Conservation (phyloP, 2,888 invertebrate genomes). For the Caenorhabditis virilis region DNA sequence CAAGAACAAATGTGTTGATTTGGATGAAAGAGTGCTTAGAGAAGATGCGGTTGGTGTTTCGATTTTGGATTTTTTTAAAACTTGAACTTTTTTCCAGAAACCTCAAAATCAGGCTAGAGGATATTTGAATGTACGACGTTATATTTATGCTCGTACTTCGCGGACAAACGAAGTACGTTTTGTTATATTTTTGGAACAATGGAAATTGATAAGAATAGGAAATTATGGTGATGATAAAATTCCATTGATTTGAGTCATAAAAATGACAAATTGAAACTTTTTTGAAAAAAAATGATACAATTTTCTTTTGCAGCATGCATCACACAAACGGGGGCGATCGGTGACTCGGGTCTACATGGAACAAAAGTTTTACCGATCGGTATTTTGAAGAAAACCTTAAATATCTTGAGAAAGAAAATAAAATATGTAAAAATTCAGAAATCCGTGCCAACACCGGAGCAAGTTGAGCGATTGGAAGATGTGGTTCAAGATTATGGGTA, state of each 20-base stretch:
- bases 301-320: not conserved
- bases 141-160: slow-evolving; percentile 34
- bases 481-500: slow-evolving; percentile 21
- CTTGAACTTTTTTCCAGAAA: slow-evolving; percentile 6
- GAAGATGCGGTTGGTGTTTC: slow-evolving; percentile 15
- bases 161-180: slow-evolving; percentile 15
- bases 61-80: not conserved
- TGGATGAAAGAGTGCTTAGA: slow-evolving; percentile 16
- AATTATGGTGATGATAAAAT: not conserved
- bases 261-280: not conserved
- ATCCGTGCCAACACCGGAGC: slow-evolving; percentile 22
- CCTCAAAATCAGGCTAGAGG: slow-evolving; percentile 18
- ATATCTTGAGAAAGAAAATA: not conserved
- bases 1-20: slow-evolving; percentile 36
- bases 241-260: not conserved
- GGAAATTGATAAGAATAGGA: not conserved
- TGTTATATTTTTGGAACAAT: slow-evolving; percentile 1
- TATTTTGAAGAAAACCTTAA: not conserved
- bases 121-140: slow-evolving; percentile 24
- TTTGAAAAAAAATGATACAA: not conserved
- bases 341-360: slow-evolving; percentile 44
- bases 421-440: slow-evolving; percentile 20
- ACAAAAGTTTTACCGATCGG: slow-evolving; percentile 38
- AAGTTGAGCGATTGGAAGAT: slow-evolving; percentile 24
- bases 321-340: slow-evolving; percentile 28